Base-by-base conservation (phyloP, 23 tunicate species). In the Styela clava region DNA sequence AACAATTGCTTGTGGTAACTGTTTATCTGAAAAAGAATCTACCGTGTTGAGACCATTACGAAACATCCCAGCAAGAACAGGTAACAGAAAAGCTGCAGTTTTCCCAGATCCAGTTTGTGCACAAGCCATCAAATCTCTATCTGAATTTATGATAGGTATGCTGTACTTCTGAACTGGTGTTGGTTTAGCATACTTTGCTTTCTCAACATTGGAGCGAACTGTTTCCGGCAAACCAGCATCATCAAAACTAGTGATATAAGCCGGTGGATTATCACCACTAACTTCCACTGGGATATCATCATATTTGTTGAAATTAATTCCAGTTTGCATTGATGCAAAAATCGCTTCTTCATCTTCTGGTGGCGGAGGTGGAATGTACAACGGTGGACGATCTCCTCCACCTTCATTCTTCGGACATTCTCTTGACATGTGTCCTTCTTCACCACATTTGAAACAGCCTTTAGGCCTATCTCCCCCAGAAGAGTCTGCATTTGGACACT, bases 81-180 rank as follows among this genome's bases (percentile, higher is more conserved):
- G 99, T 33, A 95, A 84, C 61, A 95, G 78, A 36, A 86, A 95
- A 16, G 99, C 99, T 35, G 99, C 99, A 21, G 99, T 95, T 69
- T 95, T 95, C 30, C 99, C 99, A 30, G 96, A 90, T 3, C 99
- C 99, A 1, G 99, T 95, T 68, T 95, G 99, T 27, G 99, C 99
- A 84, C 99, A 95, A 33, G 99, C 99, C 99, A 95, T 95, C 28
- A 95, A 74, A 84, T 95, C 99, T 61, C 94, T 35, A 18, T 81
- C 84, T 30, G 74, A 61, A 34, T 62, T 78, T 30, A 95, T 62
- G 67, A 86, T 90, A 5, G 96, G 96, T 2, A 95, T 87, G 52
- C 91, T 81, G 87, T 90, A 89, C 62, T 95, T 95, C 64, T 95
- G 99, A 3, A 89, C 91, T 34, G 99, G 99, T 5, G 99, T 95